Evolutionary conservation across 92 coral and sea anemone genomes (phyloP), one percentile per base, ranked within the genome.

Genomic region (Metridium senile): DNA sequence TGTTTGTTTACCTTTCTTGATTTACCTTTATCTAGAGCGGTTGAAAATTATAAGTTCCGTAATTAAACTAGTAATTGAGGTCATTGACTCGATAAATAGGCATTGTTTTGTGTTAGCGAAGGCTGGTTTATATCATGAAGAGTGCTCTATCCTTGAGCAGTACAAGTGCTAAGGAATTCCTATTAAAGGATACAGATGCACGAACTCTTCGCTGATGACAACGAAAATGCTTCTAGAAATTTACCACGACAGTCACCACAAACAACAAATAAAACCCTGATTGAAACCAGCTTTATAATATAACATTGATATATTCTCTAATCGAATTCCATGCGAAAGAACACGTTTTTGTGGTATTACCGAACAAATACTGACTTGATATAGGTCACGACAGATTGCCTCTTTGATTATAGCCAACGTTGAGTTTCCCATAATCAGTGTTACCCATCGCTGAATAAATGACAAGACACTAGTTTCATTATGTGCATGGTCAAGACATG

Each of bases 41-140:
- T 30, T 63, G 39, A 34, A 62, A 33, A 52, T 23, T 43, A 17
- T 29, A 30, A 31, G 25, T 73, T 57, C 33, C 32, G 46, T 73
- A 45, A 73, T 73, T 73, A 33, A 32, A 58, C 68, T 9, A 32
- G 78, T 73, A 73, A 73, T 73, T 73, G 49, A 16, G 68, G 67
- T 25, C 76, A 26, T 23, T 34, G 43, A 57, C 49, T 33, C 56
- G 56, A 58, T 73, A 73, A 73, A 34, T 32, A 73, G 64, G 22
- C 33, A 26, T 73, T 73, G 45, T 34, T 57, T 25, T 57, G 30
- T 43, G 0, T 9, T n/a, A 33, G 32, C 33, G 33, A 58, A n/a
- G 25, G 54, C 78, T 73, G 78, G 63, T 58, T 62, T 73, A 13
- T 73, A 62, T 57, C 53, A 46, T 21, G 35, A 29, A 16, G 64